Conservation (phyloP, 2,888 invertebrate genomes). For the Plagiodera versicolora region DNA sequence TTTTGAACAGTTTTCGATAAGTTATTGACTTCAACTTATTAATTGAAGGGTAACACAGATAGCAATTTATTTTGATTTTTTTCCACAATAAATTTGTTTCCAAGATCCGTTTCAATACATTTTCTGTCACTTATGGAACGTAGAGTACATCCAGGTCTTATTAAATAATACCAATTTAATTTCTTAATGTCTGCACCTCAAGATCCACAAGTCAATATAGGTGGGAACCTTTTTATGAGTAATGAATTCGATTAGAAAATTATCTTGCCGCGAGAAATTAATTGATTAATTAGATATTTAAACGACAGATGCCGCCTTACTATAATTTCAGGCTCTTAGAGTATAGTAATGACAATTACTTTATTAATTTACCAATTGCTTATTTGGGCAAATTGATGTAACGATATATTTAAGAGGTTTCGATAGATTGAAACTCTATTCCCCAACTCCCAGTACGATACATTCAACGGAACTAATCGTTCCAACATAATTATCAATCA, state of each 20-base stretch:
- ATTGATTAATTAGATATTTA: slow-evolving; percentile 33
- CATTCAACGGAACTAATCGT: neutral
- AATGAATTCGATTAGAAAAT: slow-evolving; percentile 30
- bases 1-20: no score
- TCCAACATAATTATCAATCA: no score
- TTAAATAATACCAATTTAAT: neutral
- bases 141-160: neutral
- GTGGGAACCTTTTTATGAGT: slow-evolving; percentile 28
- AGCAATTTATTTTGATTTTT: no score
- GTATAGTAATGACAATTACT: slow-evolving; percentile 32
- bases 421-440: slow-evolving; percentile 1
- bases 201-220: slow-evolving; percentile 24
- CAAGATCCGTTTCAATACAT: no score
- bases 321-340: slow-evolving; percentile 25
- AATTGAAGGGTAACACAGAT: no score
- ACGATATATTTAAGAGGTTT: slow-evolving; percentile 12
- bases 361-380: slow-evolving; percentile 37
- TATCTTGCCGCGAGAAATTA: slow-evolving; percentile 29
- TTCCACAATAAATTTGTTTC: no score
- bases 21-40: no score
- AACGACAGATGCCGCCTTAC: slow-evolving; percentile 29
- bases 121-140: no score
- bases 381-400: slow-evolving; percentile 22
- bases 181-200: neutral
- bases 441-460: neutral